phyloP scores from a whole-genome alignment of 2,797 vertebrate genomes.

The Myotis vivesi region DNA sequence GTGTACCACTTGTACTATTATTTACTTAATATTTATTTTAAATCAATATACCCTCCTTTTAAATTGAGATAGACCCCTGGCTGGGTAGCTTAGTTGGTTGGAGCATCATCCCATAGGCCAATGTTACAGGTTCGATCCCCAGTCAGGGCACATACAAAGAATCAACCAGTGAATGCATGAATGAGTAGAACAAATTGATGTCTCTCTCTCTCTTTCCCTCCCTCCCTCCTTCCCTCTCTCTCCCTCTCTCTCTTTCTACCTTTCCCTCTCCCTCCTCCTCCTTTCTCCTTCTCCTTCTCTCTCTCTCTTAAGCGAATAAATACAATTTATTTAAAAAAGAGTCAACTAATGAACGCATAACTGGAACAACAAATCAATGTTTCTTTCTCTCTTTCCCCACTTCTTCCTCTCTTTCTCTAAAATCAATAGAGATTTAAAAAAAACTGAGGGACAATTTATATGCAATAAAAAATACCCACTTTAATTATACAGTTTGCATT shows the following conservation, averaged over 20 bases:
- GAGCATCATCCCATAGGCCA: neutral
- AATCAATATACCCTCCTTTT: neutral
- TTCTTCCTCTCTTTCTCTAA: neutral
- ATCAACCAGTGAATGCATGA: neutral
- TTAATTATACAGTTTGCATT: neutral
- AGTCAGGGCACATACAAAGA: neutral
- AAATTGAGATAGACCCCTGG: neutral
- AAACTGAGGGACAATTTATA: neutral
- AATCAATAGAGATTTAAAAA: neutral
- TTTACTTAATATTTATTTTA: slow-evolving; percentile 44
- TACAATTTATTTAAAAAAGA: neutral
- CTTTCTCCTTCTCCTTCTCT: neutral
- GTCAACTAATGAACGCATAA: neutral
- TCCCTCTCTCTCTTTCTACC: accelerated
- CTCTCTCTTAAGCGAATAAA: neutral
- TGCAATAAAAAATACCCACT: neutral
- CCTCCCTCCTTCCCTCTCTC: no score
- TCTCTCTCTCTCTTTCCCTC: neutral
- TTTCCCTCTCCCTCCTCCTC: no score
- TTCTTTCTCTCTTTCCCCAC: neutral
- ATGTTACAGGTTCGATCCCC: neutral
- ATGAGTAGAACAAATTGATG: neutral
- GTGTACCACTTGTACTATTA: neutral
- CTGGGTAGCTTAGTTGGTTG: neutral
- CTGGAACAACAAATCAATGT: neutral